phyloP scores from a whole-genome alignment of 2,888 invertebrate species.

The Pristionchus entomophagus region DNA sequence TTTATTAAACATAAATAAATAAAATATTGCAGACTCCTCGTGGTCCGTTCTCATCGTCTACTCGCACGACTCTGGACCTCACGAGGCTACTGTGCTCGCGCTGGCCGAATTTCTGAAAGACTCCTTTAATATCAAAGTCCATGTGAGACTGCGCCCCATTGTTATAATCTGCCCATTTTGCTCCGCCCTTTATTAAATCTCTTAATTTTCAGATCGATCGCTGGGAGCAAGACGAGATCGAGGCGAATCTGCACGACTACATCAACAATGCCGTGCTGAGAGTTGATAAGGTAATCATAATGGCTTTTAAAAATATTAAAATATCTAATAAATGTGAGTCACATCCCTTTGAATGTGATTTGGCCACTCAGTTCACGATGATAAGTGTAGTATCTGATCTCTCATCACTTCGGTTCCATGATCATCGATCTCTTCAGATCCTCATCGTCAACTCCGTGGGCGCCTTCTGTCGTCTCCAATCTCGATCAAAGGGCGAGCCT shows the following conservation, averaged over 20 bases:
- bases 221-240: conserved; percentile 72
- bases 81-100: conserved; percentile 72
- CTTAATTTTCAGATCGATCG: conserved; percentile 66
- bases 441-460: conserved; percentile 74
- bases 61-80: conserved; percentile 70
- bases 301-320: background rate
- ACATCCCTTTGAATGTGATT: too few relatives aligned
- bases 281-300: conserved; percentile 65
- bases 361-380: too few relatives aligned
- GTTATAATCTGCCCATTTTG: background rate
- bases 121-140: conserved; percentile 68
- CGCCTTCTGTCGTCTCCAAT: conserved; percentile 61
- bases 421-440: conserved; percentile 52
- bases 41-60: conserved; percentile 71
- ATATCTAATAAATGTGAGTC: background rate
- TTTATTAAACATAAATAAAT: too few relatives aligned
- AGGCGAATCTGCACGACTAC: conserved; percentile 71
- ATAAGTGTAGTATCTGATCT: too few relatives aligned
- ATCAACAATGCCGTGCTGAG: conserved; percentile 68
- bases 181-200: background rate
- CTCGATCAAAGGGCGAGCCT: conserved; percentile 53
- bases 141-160: conserved; percentile 52
- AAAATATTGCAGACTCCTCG: background rate
- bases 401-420: too few relatives aligned
- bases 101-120: conserved; percentile 71